A percentile compares a stretch with the other conserved stretches of the same genome.
Conservation (phyloP, 2,797 vertebrate species). For the Rhinophrynus dorsalis region DNA sequence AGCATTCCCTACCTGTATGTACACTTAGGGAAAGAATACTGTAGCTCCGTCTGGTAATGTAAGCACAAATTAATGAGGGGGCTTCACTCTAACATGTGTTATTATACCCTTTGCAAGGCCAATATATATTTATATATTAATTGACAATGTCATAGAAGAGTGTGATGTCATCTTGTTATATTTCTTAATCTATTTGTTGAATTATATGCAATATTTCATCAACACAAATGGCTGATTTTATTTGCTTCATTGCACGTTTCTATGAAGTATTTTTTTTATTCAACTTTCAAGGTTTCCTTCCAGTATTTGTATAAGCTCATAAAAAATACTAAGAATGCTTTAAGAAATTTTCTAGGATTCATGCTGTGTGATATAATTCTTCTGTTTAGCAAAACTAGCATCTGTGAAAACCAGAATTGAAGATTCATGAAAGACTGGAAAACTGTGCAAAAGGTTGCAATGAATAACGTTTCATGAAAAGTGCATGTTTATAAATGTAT, state of each 20-base stretch:
- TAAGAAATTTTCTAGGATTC: slow-evolving; percentile 28
- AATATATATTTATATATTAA: no score
- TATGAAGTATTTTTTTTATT: slow-evolving; percentile 19
- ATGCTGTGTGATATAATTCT: slow-evolving; percentile 40
- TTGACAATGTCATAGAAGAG: no score
- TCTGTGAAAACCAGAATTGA: slow-evolving; percentile 26
- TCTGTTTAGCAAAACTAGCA: slow-evolving; percentile 22
- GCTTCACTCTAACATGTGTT: no score
- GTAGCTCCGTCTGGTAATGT: no score
- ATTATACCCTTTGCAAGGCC: no score
- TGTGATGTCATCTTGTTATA: no score
- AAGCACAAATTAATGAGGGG: no score
- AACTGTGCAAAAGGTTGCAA: slow-evolving; percentile 40
- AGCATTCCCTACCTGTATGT: no score
- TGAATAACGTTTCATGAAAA: slow-evolving; percentile 35
- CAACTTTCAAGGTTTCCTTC: slow-evolving; percentile 23
- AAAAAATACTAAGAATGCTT: slow-evolving; percentile 39
- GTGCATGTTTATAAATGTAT: background rate
- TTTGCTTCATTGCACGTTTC: slow-evolving; percentile 23
- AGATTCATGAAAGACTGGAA: slow-evolving; percentile 24
- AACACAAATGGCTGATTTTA: slow-evolving; percentile 16
- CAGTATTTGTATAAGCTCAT: slow-evolving; percentile 40
- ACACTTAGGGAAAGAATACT: no score
- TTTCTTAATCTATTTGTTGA: slow-evolving; percentile 1
- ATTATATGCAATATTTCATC: slow-evolving; percentile 1